Evolutionary conservation across 23 tunicate genomes (phyloP), one percentile per base, ranked within the genome.

Genomic region (Halocynthia aurantium): DNA sequence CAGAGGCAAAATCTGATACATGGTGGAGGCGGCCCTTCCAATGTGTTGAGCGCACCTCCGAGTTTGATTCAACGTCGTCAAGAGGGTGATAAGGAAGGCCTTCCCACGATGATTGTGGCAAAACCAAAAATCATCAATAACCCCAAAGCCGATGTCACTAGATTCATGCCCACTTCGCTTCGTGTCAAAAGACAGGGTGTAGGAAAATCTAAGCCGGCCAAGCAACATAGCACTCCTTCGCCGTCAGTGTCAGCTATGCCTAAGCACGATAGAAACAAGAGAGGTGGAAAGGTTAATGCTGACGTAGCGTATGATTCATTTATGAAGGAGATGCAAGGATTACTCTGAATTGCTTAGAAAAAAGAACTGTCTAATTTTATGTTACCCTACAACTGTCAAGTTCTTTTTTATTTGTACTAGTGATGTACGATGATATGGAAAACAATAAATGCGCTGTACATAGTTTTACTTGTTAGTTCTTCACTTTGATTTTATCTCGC

Each of bases 241-340:
- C 20, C 78, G 4, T 20, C 83, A 5, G 7, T 68, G 44, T 21
- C 77, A 19, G 85, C 68, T 9, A 83, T 68, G 53, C 82, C 81
- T 51, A 82, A 70, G 22, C 7, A 50, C 6, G 95, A 89, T 22
- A 84, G 75, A 67, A 83, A 83, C 75, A 89, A 84, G 53, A 78
- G 73, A 65, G 70, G 62, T 49, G 56, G 61, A 53, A 76, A 81
- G 18, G 56, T 70, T 71, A 83, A 82, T 51, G 94, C 94, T 15
- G 98, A 94, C 69, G 88, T 76, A 6, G 98, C 98, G 5, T 94
- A 94, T 60, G 98, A 94, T 61, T 87, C 93, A 7, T 94, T 94
- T 67, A 94, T 94, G 98, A 84, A 81, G 57, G 98, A 94, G 61
- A 94, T 94, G 98, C 81, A 88, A 66, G 95, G 87, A 17, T 72